These are phyloP conservation scores for Cerastis rubricosa DNA, from an alignment of 2,888 invertebrate species.

Conservation along the genomic window DNA sequence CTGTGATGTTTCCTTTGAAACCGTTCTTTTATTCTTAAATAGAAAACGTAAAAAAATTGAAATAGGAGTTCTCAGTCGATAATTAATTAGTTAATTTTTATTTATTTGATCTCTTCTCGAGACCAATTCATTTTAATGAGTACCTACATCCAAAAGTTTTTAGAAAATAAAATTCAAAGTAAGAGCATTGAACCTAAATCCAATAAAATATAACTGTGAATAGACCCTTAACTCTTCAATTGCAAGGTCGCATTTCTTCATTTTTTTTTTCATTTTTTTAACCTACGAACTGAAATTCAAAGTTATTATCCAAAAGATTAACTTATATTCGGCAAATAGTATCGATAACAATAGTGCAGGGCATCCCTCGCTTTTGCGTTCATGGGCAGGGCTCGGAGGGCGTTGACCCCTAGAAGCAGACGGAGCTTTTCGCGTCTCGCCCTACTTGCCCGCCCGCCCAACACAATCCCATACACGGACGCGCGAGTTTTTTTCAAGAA, in stretches of 20 bases:
- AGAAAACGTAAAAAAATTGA: slow-evolving; percentile 15
- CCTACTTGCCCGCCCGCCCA: slow-evolving; percentile 87
- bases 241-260: slow-evolving; percentile 37
- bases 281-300: slow-evolving; percentile 27
- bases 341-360: slow-evolving; percentile 83
- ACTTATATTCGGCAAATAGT: slow-evolving; percentile 73
- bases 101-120: slow-evolving; percentile 7
- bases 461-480: slow-evolving; percentile 69
- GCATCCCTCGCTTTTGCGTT: slow-evolving; percentile 85
- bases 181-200: not conserved
- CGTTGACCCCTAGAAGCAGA: slow-evolving; percentile 86
- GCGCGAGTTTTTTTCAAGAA: slow-evolving; percentile 54
- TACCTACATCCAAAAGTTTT: slow-evolving; percentile 2
- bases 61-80: not conserved
- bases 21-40: slow-evolving; percentile 10
- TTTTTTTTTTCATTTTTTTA: no score
- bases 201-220: slow-evolving; percentile 6
- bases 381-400: slow-evolving; percentile 88
- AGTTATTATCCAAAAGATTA: slow-evolving; percentile 24
- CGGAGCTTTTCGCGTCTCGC: slow-evolving; percentile 88
- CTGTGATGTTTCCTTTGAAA: slow-evolving; percentile 17
- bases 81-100: not conserved
- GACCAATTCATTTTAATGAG: not conserved
- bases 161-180: not conserved
- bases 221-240: not conserved